Evolutionary conservation across 2,888 invertebrate genomes (phyloP), one percentile per base, ranked within the genome.

Genomic region (Pristionchus exspectatus): DNA sequence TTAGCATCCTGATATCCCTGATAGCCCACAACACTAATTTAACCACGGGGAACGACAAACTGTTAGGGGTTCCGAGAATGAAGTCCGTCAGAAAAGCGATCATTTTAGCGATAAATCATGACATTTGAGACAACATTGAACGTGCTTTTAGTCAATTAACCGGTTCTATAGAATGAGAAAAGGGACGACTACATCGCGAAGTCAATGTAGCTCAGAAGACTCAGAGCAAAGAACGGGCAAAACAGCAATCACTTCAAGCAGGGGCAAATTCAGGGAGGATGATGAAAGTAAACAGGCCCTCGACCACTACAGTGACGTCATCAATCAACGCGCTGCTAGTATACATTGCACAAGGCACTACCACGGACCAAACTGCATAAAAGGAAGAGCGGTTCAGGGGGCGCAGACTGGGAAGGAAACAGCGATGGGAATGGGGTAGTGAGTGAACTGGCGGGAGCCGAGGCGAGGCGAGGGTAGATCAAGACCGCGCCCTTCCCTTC

Each of bases 401-500:
- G 74, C 44, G 74, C 74, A 12, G 10, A 12, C 30, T 14, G 12
- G 30, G 30, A 10, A 5, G 38, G 21, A 24, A 38, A 1, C 9
- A 1, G 81, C 24, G 81, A 81, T 27, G 50, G 81, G 81, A 81
- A 81, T 81, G 50, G 81, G 81, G 81, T 18, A 38, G 38, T 38
- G 7, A 74, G 74, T 10, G 81, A 81, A 12, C 21, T 2, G 30
- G n/a, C 54, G 81, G n/a, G 50, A 44, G 44, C 24, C 4, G 44
- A 50, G 81, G 33, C 16, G 69, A 72, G 24, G 81, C 81, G 81
- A 12, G 50, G 77, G 81, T 81, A 81, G 81, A 81, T 81, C 81
- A 81, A 50, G 14, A 27, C n/a, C 81, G 16, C 81, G 54, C 50
- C 16, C 81, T 81, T n/a, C 74, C 50, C 81, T 81, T 44, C 77